A percentile compares a stretch with the other conserved stretches of the same genome.
Evolutionary conservation across 2,888 invertebrate species (phyloP).

Genomic region (Agrilus biguttatus): DNA sequence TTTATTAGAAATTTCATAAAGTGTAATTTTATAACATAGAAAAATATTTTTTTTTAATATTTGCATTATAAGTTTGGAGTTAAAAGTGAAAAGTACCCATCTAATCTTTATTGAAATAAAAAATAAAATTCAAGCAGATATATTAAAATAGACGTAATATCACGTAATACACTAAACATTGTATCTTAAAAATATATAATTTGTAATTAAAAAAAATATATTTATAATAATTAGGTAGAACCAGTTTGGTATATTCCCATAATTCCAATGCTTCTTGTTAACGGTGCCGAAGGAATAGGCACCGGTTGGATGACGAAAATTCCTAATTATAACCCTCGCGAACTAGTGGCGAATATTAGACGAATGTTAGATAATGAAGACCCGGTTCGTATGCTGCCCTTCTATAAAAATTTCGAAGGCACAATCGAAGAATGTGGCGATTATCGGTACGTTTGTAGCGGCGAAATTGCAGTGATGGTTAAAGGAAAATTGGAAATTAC

Average conservation of each 20-base stretch:
- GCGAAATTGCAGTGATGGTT: constrained; percentile 72
- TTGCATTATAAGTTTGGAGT: no score
- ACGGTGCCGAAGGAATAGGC: constrained; percentile 96
- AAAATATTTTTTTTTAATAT: no score
- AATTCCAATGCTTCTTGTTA: constrained; percentile 91
- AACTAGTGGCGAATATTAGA: constrained; percentile 71
- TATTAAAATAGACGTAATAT: no score
- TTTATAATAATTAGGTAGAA: constrained; percentile 46
- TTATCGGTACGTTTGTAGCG: constrained; percentile 47
- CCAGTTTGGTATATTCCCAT: constrained; percentile 90
- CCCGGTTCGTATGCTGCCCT: constrained; percentile 66
- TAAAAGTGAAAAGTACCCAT: no score
- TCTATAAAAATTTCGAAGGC: constrained; percentile 79
- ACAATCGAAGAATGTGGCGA: constrained; percentile 61
- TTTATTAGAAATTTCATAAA: no score
- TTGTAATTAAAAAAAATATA: no score
- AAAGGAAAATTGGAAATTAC: constrained; percentile 83
- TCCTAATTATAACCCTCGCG: constrained; percentile 89
- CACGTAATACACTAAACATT: no score
- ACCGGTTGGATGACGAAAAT: constrained; percentile 98
- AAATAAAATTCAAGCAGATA: no score
- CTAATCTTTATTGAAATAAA: no score
- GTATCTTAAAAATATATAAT: no score
- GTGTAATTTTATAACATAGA: no score
- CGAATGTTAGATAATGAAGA: constrained; percentile 72